Evolutionary conservation across 2,888 invertebrate species (phyloP).

Genomic region (Thecophora atra): DNA sequence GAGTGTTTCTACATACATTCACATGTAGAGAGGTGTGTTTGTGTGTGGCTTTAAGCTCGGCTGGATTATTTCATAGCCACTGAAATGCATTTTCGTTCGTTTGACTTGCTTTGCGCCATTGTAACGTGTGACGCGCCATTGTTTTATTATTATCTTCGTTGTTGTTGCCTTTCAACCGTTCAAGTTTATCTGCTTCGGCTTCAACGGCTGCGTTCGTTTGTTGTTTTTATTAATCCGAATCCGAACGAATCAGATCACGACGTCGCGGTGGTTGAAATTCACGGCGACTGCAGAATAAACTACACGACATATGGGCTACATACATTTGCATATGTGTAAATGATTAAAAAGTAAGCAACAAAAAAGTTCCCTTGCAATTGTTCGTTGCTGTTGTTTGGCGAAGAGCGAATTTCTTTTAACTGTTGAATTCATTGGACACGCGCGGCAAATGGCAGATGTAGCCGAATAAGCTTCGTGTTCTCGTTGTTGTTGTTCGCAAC

Average conservation of each 20-base stretch:
- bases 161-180: too few species aligned
- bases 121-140: not conserved
- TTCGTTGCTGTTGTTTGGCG: too few species aligned
- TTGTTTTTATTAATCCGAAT: not conserved
- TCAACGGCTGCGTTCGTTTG: not conserved
- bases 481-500: conserved; percentile 22
- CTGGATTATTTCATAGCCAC: not conserved
- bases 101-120: not conserved
- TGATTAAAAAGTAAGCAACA: too few species aligned
- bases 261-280: not conserved
- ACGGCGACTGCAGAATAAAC: not conserved
- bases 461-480: not conserved
- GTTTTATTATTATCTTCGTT: not conserved
- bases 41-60: not conserved
- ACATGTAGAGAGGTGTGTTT: not conserved
- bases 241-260: not conserved
- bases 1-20: not conserved
- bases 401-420: too few species aligned
- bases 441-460: too few species aligned
- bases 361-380: too few species aligned
- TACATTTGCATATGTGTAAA: too few species aligned
- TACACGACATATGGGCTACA: not conserved
- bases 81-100: not conserved
- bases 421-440: too few species aligned
- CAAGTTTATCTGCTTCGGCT: too few species aligned